Base-by-base conservation (phyloP, 2,888 invertebrate genomes). In the Orthosia gothica region DNA sequence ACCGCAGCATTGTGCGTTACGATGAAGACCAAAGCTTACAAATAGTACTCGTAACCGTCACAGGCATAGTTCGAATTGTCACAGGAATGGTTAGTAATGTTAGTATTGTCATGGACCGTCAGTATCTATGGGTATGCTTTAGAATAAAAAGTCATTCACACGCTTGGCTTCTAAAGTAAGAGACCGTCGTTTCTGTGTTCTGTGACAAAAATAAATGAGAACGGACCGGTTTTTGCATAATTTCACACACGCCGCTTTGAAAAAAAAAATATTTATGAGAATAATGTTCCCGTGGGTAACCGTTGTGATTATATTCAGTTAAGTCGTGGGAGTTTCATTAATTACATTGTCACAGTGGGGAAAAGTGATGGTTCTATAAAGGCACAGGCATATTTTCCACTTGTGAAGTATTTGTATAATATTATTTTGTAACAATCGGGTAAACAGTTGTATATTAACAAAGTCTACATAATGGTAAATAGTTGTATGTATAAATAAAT, bases 231-330 rank as follows among this genome's bases (percentile, higher is more conserved):
- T 72, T 58, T 23, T 15, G 55, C 57, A 68, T 79, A 74, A 82
- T 71, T 82, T 70, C 49, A 50, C 77, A 70, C 50, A 32, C 11
- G 40, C 52, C 49, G 55, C 65, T 54, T 32, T 54, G 20, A 79
- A 71, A 81, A 82, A 40, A 78, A 78, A 40, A 74, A 77, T 40
- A 54, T 81, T 59, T 67, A 68, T 45, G 45, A 55, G 55, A 58
- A 47, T 52, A 62, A 71, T 64, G 67, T 65, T 79, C 49, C 62
- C 62, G 54, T 45, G 50, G 64, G 64, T 16, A 63, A 50, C 23
- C n/a, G 32, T 47, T 64, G 45, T 55, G 18, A 64, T 74, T 68
- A 55, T 58, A 49, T 65, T 61, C 12, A 61, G 2, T 32, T 58
- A 45, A 45, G 13, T 50, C 23, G 64, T 59, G 67, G 57, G 50